These are phyloP conservation scores for Ptilonorhynchus violaceus DNA, from an alignment of 2,113 vertebrate species.

Conservation along the genomic window DNA sequence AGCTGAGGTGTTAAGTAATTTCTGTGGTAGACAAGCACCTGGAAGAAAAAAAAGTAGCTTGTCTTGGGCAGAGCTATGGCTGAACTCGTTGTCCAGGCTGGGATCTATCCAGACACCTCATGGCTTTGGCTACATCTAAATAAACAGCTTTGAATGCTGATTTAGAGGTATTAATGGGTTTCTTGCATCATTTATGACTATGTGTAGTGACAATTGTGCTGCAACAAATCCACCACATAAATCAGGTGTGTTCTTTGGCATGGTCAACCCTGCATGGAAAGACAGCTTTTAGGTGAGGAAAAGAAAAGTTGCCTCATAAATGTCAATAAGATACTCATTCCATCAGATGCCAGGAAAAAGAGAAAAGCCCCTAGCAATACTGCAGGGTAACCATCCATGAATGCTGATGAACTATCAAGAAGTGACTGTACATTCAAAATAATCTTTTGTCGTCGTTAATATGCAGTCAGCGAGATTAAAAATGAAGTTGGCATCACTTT, in stretches of 20 bases:
- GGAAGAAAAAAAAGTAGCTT: not conserved
- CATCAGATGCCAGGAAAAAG: not conserved
- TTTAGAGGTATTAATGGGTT: slow-evolving; percentile 51
- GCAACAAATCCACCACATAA: slow-evolving; percentile 41
- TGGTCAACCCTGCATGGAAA: not conserved
- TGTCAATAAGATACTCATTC: slow-evolving; percentile 1
- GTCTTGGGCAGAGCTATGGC: slow-evolving; percentile 11
- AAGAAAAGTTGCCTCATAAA: slow-evolving; percentile 48
- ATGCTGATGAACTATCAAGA: not conserved
- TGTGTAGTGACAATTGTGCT: slow-evolving; percentile 35
- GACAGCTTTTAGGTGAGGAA: slow-evolving; percentile 12
- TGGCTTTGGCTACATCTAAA: slow-evolving; percentile 57
- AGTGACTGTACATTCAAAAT: not conserved
- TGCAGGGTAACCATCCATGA: not conserved
- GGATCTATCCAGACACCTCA: slow-evolving; percentile 25
- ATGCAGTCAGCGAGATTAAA: not conserved
- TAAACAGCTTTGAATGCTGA: slow-evolving; percentile 37
- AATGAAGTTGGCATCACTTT: not conserved
- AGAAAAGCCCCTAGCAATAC: not conserved
- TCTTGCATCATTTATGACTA: slow-evolving; percentile 62
- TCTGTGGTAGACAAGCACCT: slow-evolving; percentile 11
- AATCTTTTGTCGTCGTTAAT: not conserved
- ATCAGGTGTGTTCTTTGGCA: slow-evolving; percentile 56
- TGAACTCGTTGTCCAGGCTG: slow-evolving; percentile 33
- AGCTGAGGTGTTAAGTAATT: slow-evolving; percentile 48